Evolutionary conservation across 2,113 vertebrate species (phyloP), one percentile per base, ranked within the genome.

Genomic region (Spilogale gracilis): DNA sequence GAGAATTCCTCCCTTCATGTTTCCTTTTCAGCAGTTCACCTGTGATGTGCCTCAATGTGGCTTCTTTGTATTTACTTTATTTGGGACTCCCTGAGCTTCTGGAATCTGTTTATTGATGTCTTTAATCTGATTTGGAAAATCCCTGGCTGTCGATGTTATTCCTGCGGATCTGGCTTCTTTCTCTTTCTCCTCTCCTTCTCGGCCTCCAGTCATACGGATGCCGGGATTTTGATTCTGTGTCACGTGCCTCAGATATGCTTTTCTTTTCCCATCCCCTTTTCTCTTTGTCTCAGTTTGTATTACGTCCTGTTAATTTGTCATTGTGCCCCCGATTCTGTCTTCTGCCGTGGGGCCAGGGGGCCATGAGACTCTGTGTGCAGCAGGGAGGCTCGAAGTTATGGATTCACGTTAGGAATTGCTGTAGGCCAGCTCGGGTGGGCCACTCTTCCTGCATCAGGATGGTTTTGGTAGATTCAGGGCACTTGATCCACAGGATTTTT

Each of bases 231-330:
- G 17, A 20, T 23, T 74, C 69, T 32, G 54, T 5, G 25, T 38
- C 86, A 5, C 6, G 0, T 9, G 52, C 52, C 25, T 32, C 0
- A 54, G 20, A 43, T 1, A 7, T 1, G 11, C 60, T 17, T 6
- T 50, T 54, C 45, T 78, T 16, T 3, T 30, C 69, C 54, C 1
- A 12, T 18, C 1, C 11, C 13, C 10, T 45, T 43, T 48, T 30
- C 17, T 74, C 27, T 48, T 14, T 14, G 1, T 45, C 16, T 71
- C 27, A 0, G 27, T 3, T 20, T 6, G 1, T 4, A 0, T 4
- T 45, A 0, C 4, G 21, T 20, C 60, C 27, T 74, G 54, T 21
- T 3, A 6, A 18, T 43, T 45, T 6, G 2, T 27, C 25, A 45
- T 45, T 25, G 38, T 3, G 10, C 2, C 18, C 38, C 0, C 16